Conservation (phyloP, 2,113 vertebrate genomes). For the Hyla sarda region DNA sequence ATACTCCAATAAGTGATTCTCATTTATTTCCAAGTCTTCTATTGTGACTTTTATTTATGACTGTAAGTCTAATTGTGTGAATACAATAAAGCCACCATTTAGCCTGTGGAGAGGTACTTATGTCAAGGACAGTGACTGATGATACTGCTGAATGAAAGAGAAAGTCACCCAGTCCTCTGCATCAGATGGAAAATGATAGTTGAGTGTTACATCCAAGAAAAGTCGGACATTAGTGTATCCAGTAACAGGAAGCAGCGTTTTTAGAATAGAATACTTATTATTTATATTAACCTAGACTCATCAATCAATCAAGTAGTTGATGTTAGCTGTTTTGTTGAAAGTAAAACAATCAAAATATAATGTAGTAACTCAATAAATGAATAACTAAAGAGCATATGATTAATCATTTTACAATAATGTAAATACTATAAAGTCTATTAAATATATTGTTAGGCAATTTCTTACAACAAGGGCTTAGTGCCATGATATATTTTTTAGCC, state of each 20-base stretch:
- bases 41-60: slow-evolving; percentile 45
- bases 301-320: too few relatives aligned
- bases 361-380: too few relatives aligned
- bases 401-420: too few relatives aligned
- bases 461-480: too few relatives aligned
- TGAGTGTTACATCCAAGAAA: background rate
- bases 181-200: background rate
- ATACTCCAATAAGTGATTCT: slow-evolving; percentile 27
- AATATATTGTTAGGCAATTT: too few relatives aligned
- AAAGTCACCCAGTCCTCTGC: background rate
- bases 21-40: slow-evolving; percentile 34
- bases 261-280: background rate
- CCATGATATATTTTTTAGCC: too few relatives aligned
- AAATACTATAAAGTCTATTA: too few relatives aligned
- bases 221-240: background rate
- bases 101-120: slow-evolving; percentile 2
- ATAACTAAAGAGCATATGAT: too few relatives aligned
- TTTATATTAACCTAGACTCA: too few relatives aligned
- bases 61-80: slow-evolving; percentile 29
- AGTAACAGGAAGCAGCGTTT: background rate
- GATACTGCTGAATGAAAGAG: background rate
- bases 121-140: background rate
- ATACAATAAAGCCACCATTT: background rate
- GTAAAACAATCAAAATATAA: too few relatives aligned
- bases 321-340: too few relatives aligned